phyloP scores from a whole-genome alignment of 53 echinoderm and acorn worm species.

The Holothuria scabra region DNA sequence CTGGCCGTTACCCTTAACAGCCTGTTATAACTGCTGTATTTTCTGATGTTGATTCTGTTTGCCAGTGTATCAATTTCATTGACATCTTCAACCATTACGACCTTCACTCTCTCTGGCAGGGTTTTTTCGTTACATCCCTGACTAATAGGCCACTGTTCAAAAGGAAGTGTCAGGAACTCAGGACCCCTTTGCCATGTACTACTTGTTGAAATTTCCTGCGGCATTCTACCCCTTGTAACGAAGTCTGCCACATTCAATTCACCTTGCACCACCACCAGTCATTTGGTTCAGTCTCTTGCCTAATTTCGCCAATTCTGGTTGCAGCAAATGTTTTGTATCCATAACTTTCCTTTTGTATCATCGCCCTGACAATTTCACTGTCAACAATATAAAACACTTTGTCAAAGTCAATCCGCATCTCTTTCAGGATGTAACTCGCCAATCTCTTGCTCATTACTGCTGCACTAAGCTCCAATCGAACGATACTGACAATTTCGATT shows the following conservation, averaged over 20 bases:
- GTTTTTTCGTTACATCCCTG: not conserved
- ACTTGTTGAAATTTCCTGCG: no score
- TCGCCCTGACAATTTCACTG: conserved; percentile 57
- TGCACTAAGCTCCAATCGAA: conserved; percentile 47
- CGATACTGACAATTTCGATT: conserved; percentile 49
- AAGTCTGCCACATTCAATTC: no score
- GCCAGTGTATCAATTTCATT: conserved; percentile 3
- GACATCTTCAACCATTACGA: conserved; percentile 4
- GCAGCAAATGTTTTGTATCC: conserved; percentile 60
- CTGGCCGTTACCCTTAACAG: conserved; percentile 47
- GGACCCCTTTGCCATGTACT: no score
- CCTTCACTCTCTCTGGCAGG: conserved; percentile 14
- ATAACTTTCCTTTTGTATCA: conserved; percentile 60
- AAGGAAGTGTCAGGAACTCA: no score
- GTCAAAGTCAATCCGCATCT: conserved; percentile 8
- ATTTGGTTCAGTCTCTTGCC: conserved; percentile 30
- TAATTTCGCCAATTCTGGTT: conserved; percentile 59
- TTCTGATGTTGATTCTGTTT: conserved; percentile 24
- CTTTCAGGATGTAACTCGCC: conserved; percentile 29
- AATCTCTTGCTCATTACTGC: conserved; percentile 60
- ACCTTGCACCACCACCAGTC: conserved; percentile 23
- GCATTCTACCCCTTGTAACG: no score
- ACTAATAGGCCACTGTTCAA: not conserved
- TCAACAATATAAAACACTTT: conserved; percentile 53
- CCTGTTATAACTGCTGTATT: conserved; percentile 25